Conservation (phyloP, 2,113 vertebrate genomes). For the Pyrgilauda ruficollis region DNA sequence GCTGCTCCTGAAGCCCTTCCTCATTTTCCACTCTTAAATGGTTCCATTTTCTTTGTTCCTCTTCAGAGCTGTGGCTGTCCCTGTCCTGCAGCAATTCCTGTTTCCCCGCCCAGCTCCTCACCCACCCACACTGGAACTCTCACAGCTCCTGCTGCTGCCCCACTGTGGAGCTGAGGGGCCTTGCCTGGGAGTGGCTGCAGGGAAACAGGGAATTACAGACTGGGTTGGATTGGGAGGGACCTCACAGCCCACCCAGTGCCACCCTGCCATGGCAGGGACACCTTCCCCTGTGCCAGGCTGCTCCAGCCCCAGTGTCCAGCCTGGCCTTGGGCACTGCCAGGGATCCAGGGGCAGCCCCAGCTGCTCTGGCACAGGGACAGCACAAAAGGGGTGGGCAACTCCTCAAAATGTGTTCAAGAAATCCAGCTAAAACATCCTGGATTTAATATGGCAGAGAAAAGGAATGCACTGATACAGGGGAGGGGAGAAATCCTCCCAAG, state of each 20-base stretch:
- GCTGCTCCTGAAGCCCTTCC: neutral
- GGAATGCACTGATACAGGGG: neutral
- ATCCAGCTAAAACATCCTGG: neutral
- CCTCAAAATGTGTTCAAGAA: neutral
- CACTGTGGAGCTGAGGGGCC: neutral
- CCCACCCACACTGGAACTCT: neutral
- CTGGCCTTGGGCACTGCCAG: neutral
- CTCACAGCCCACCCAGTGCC: fast-evolving
- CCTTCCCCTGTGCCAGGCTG: neutral
- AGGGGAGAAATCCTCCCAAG: neutral
- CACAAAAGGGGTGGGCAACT: neutral
- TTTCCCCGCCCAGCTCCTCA: neutral
- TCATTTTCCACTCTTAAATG: neutral
- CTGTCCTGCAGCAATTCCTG: neutral
- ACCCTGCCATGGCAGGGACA: neutral
- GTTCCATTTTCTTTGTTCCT: neutral
- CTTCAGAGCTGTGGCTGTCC: neutral
- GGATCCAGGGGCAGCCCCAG: neutral
- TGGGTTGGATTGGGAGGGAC: neutral
- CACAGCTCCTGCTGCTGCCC: neutral
- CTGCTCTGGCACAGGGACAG: neutral
- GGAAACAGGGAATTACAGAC: neutral
- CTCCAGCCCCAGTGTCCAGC: neutral
- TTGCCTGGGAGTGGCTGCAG: neutral
- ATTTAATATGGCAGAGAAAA: neutral